Conservation (phyloP, 2,113 vertebrate genomes). For the Calidris pygmaea region DNA sequence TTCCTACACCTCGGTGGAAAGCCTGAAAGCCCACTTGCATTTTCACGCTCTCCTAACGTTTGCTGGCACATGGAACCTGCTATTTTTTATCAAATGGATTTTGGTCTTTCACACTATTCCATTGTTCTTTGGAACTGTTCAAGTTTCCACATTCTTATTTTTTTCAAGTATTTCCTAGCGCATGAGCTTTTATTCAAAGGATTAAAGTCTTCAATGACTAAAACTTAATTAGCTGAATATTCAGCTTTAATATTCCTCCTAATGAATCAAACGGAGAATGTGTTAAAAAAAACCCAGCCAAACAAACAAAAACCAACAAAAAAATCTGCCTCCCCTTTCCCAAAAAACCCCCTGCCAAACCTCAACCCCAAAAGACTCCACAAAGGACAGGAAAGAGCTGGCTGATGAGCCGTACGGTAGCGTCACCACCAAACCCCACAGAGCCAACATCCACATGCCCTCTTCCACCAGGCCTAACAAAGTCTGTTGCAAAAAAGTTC, state of each 20-base stretch:
- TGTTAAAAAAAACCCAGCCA: neutral
- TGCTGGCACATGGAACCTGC: neutral
- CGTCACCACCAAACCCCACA: neutral
- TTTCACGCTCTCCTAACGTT: conserved; percentile 11
- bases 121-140: neutral
- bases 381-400: neutral
- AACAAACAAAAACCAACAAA: neutral
- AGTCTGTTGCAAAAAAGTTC: neutral
- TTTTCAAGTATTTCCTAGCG: neutral
- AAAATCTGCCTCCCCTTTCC: neutral
- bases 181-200: neutral
- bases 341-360: neutral
- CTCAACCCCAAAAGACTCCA: neutral
- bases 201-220: neutral
- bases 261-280: neutral
- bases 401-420: neutral
- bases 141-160: neutral
- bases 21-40: neutral
- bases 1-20: conserved; percentile 13
- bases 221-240: neutral
- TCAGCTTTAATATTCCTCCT: neutral
- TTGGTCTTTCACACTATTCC: neutral
- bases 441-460: neutral
- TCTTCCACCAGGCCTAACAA: neutral
- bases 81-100: conserved; percentile 8